A percentile compares a stretch with the other conserved stretches of the same genome.
Evolutionary conservation across 2,888 invertebrate species (phyloP).

Genomic region (Lasioglossum zephyrum): DNA sequence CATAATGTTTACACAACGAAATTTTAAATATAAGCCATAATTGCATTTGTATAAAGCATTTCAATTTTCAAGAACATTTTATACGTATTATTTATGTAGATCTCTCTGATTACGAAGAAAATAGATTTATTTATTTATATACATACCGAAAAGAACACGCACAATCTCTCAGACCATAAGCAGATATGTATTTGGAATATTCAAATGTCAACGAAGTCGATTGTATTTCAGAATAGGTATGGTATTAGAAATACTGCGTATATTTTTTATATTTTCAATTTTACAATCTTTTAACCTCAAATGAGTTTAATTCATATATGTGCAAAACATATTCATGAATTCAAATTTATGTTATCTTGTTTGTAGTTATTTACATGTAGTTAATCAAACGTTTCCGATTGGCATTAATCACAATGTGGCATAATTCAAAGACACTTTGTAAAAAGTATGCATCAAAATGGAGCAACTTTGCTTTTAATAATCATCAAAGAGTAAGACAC

Average conservation of each 20-base stretch:
- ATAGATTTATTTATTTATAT: neutral
- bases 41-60: neutral
- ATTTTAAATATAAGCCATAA: conserved; percentile 5
- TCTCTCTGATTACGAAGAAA: neutral
- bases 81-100: neutral
- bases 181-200: conserved; percentile 1
- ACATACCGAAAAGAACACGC: neutral
- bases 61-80: neutral
- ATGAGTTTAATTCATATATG: neutral
- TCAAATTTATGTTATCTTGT: neutral
- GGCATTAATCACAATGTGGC: conserved; percentile 71
- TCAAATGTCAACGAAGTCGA: conserved; percentile 5
- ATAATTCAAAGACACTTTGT: conserved; percentile 61
- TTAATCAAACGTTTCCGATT: conserved; percentile 9
- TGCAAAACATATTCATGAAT: neutral
- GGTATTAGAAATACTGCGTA: neutral
- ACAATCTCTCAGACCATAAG: neutral
- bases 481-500: conserved; percentile 41
- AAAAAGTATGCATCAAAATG: conserved; percentile 40
- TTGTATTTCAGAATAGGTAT: conserved; percentile 16
- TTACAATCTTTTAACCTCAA: conserved; percentile 27
- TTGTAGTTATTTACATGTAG: neutral
- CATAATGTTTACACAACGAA: neutral
- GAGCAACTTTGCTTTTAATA: conserved; percentile 34
- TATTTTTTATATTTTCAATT: neutral